phyloP scores from a whole-genome alignment of 2,797 vertebrate genomes.

The Enteromius paludinosus region DNA sequence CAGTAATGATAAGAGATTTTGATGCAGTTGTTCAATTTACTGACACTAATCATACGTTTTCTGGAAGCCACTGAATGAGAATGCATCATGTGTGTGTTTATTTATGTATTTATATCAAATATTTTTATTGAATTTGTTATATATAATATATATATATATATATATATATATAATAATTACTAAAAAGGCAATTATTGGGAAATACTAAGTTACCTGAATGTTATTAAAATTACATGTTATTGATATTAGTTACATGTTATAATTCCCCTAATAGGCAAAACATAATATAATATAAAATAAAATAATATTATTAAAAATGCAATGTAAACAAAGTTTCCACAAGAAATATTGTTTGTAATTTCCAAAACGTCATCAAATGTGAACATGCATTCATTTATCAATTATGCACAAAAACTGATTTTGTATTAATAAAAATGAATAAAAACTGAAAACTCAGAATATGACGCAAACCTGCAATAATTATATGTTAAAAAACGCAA shows the following conservation, averaged over 20 bases:
- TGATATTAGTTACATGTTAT: neutral
- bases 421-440: too few relatives aligned
- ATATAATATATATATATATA: too few relatives aligned
- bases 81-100: neutral
- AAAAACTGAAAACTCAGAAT: too few relatives aligned
- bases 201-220: neutral
- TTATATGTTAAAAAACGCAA: too few relatives aligned
- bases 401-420: too few relatives aligned
- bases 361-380: too few relatives aligned
- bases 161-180: neutral
- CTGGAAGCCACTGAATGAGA: neutral
- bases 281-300: too few relatives aligned
- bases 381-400: too few relatives aligned
- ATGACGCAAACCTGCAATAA: too few relatives aligned
- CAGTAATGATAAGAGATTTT: constrained; percentile 41
- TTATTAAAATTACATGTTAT: neutral
- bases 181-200: neutral
- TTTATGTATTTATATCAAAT: too few relatives aligned
- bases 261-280: constrained; percentile 16
- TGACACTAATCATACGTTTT: neutral
- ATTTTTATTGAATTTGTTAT: too few relatives aligned
- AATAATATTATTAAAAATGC: neutral
- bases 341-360: neutral
- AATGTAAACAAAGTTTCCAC: neutral
- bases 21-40: constrained; percentile 6